Evolutionary conservation across 2,888 invertebrate species (phyloP), one percentile per base, ranked within the genome.

Genomic region (Rhyacophila evoluta): DNA sequence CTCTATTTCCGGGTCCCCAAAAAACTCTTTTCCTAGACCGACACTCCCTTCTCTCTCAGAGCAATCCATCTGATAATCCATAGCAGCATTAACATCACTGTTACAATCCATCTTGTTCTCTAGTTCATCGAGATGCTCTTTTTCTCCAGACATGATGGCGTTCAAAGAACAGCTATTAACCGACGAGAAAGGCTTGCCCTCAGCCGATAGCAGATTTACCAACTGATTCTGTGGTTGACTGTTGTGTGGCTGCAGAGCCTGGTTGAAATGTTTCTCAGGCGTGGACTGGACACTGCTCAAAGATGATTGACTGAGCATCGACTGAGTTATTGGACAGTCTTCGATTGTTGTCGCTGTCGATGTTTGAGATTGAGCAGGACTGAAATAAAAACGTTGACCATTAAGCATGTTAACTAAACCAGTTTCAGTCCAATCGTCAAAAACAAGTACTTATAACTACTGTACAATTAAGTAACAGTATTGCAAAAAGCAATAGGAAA

Each of bases 361-460:
- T 80, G 94, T 93, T 84, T 91, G 92, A 0, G 94, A 94, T 10
- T 92, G 91, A 25, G 94, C 92, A 0, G 94, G 94, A 84, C 94
- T 94, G 85, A 72, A 84, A 84, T 41, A 6, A 15, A n/a, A n/a
- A n/a, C n/a, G n/a, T n/a, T n/a, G n/a, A n/a, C n/a, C n/a, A n/a
- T n/a, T n/a, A n/a, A n/a, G n/a, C n/a, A n/a, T n/a, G n/a, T n/a
- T n/a, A n/a, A n/a, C n/a, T n/a, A n/a, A n/a, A n/a, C n/a, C n/a
- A n/a, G n/a, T n/a, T n/a, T n/a, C n/a, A n/a, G n/a, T n/a, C n/a
- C n/a, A n/a, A n/a, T n/a, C n/a, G n/a, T n/a, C n/a, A n/a, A n/a
- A n/a, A n/a, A n/a, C n/a, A n/a, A n/a, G n/a, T n/a, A n/a, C n/a
- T n/a, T n/a, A n/a, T n/a, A n/a, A n/a, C n/a, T n/a, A n/a, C n/a